Base-by-base conservation (phyloP, 2,888 invertebrate genomes). In the Diachrysia chrysitis region DNA sequence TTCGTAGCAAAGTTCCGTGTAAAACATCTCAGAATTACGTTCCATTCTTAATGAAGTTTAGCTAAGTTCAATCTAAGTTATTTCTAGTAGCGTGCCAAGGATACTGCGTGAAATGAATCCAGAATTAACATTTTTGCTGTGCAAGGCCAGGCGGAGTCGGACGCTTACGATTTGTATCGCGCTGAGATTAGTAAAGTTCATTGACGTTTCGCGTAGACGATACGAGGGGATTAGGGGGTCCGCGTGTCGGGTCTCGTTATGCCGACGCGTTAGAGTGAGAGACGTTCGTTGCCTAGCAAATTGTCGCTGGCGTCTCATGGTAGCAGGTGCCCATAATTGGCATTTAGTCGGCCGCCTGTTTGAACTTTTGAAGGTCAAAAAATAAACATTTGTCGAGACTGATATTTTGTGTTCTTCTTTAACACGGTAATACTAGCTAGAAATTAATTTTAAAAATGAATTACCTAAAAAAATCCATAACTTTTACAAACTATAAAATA, bases 361-460 rank as follows among this genome's bases (percentile, higher is more conserved):
- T 92, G 89, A 93, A 93, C 92, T 93, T 92, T 92, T 92, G 92
- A 95, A 95, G 94, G 95, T 94, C 92, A 89, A 93, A 92, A 94
- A 93, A 89, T 89, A 90, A 84, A 82, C 87, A 83, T 83, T 85
- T 76, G 79, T 70, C 76, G 78, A 69, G 81, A 78, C 82, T 71
- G 68, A 66, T n/a, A 63, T 71, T 61, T 66, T 69, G 66, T 69
- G 29, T 46, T 66, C 48, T 63, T 69, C 46, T 69, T 69, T 61
- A 71, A 69, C 57, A 66, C 60, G 58, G 69, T 68, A 69, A 72
- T 73, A 51, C 55, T 48, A 63, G 60, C 54, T 63, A 35, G 16
- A 19, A 63, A 51, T 61, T 66, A 2, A 17, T 62, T 62, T 62
- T 55, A 54, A 25, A 35, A 46, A 3, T 7, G n/a, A 61, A 56